These are phyloP conservation scores for Centropus bengalensis DNA, from an alignment of 2,113 vertebrate species.

Conservation along the genomic window DNA sequence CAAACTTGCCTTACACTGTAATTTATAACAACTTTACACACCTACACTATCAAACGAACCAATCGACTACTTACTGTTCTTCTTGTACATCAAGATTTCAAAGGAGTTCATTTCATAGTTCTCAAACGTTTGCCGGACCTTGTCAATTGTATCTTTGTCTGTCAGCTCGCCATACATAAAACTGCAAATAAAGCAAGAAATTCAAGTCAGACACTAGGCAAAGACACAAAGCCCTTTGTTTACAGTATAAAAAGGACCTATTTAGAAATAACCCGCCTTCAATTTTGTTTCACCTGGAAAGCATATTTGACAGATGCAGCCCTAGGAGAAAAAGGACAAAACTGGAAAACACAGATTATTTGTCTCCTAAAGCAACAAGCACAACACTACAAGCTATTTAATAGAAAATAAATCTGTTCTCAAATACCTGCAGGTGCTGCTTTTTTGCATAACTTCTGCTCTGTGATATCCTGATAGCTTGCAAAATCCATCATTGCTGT, in stretches of 20 bases:
- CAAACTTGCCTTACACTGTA: not conserved
- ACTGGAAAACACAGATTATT: slow-evolving; percentile 39
- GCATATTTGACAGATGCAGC: slow-evolving; percentile 22
- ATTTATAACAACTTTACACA: not conserved
- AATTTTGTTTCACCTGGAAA: slow-evolving; percentile 49
- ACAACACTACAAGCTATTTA: slow-evolving; percentile 41
- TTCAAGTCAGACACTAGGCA: slow-evolving; percentile 19
- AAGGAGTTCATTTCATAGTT: slow-evolving; percentile 97
- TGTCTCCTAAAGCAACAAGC: slow-evolving; percentile 3
- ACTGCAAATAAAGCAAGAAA: slow-evolving; percentile 76
- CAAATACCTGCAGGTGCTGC: slow-evolving; percentile 95
- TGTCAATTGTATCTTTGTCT: slow-evolving; percentile 90
- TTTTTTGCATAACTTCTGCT: slow-evolving; percentile 98
- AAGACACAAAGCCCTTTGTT: not conserved
- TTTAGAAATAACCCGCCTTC: not conserved
- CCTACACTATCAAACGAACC: not conserved
- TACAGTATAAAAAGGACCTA: not conserved
- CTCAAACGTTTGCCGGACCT: slow-evolving; percentile 92
- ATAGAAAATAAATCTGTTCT: slow-evolving; percentile 54
- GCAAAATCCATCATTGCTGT: slow-evolving; percentile 98
- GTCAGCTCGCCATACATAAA: slow-evolving; percentile 98
- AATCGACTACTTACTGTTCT: slow-evolving; percentile 88
- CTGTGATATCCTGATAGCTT: slow-evolving; percentile 95
- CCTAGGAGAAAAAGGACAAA: slow-evolving; percentile 3
- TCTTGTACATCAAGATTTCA: slow-evolving; percentile 98